Conservation (phyloP, 1,140 invertebrate species). For the Holotrichia oblita region DNA sequence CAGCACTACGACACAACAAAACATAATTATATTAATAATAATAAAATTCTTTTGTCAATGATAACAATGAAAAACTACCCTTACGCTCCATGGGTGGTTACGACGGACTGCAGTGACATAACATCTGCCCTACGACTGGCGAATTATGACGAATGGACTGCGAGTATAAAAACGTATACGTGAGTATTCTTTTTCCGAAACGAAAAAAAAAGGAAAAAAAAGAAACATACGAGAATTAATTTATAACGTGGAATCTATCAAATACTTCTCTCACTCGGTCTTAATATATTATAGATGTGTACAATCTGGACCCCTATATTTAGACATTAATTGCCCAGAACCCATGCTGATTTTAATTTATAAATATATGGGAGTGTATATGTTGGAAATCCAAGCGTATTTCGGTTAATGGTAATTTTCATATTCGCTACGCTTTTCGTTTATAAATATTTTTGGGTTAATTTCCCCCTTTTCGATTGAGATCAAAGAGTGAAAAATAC, state of each 20-base stretch:
- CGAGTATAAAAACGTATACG: background rate
- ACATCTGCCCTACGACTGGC: conserved; percentile 43
- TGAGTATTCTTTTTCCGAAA: background rate
- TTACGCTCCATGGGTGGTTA: conserved; percentile 32
- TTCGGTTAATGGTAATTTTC: background rate
- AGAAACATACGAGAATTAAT: background rate
- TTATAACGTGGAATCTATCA: conserved; percentile 1
- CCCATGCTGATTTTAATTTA: conserved; percentile 20
- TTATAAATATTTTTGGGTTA: background rate
- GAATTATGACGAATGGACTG: conserved; percentile 43
- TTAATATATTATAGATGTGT: background rate
- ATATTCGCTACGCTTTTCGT: background rate
- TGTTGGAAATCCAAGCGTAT: background rate
- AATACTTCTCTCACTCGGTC: background rate
- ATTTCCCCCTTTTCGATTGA: background rate
- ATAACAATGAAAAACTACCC: conserved; percentile 42
- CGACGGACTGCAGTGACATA: conserved; percentile 42
- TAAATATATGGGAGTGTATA: background rate
- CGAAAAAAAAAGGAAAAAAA: conserved; percentile 24
- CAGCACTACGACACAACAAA: background rate
- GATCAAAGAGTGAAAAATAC: background rate
- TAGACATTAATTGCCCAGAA: background rate
- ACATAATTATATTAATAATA: conserved; percentile 41
- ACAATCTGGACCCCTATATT: background rate
- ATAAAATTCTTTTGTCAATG: conserved; percentile 42